Evolutionary conservation across 2,888 invertebrate species (phyloP).

Genomic region (Ormia ochracea): DNA sequence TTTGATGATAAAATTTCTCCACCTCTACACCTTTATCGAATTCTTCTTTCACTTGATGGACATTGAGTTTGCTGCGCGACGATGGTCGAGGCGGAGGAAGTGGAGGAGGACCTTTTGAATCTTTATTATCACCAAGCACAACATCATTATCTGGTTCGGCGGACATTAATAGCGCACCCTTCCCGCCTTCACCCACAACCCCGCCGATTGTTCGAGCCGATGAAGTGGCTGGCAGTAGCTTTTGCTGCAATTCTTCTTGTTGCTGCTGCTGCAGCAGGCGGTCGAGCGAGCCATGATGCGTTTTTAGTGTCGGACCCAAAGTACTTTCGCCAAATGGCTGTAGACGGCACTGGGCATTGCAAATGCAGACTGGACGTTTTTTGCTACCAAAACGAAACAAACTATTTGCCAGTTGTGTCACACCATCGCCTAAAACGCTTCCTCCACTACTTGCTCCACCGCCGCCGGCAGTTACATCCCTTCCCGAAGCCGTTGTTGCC

Average conservation of each 20-base stretch:
- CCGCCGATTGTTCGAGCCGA: slow-evolving; percentile 71
- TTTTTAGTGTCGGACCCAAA: slow-evolving; percentile 72
- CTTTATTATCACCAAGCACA: slow-evolving; percentile 66
- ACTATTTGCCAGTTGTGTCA: slow-evolving; percentile 74
- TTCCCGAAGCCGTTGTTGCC: slow-evolving; percentile 77
- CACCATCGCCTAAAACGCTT: slow-evolving; percentile 73
- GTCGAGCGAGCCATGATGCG: slow-evolving; percentile 76
- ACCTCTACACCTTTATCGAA: slow-evolving; percentile 76
- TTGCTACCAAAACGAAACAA: slow-evolving; percentile 76
- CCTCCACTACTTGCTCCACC: slow-evolving; percentile 70
- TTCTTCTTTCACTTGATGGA: slow-evolving; percentile 70
- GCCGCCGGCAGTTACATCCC: slow-evolving; percentile 75
- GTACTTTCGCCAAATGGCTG: slow-evolving; percentile 72
- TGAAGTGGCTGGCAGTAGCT: slow-evolving; percentile 51
- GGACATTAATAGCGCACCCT: slow-evolving; percentile 67
- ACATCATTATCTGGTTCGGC: slow-evolving; percentile 70
- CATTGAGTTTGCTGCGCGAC: slow-evolving; percentile 62
- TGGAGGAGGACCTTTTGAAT: slow-evolving; percentile 57
- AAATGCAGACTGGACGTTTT: slow-evolving; percentile 76
- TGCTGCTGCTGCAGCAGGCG: slow-evolving; percentile 73
- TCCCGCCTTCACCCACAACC: slow-evolving; percentile 69
- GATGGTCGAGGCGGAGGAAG: slow-evolving; percentile 69
- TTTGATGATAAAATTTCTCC: slow-evolving; percentile 77
- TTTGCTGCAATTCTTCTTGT: slow-evolving; percentile 61
- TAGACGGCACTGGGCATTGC: slow-evolving; percentile 75